Percentiles rank a stretch among this genome's conserved stretches.
Evolutionary conservation across 2,113 vertebrate species (phyloP).

Genomic region (Poecilia latipinna): DNA sequence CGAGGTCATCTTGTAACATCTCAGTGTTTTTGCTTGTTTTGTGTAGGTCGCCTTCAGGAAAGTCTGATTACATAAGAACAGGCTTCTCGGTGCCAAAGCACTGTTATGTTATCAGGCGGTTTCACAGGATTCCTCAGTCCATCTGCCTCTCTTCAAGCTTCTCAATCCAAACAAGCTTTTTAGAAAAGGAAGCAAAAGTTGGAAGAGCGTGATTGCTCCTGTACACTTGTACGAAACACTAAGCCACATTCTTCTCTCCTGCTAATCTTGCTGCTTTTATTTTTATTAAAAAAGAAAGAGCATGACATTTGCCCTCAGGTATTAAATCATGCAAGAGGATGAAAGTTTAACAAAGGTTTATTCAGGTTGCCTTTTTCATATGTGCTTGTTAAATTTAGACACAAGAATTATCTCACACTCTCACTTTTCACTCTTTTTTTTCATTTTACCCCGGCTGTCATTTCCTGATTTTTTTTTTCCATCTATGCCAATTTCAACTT

Average conservation of each 20-base stretch:
- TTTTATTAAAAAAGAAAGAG: not conserved
- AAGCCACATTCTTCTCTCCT: not conserved
- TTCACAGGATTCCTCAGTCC: constrained; percentile 34
- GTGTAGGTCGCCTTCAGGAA: constrained; percentile 20
- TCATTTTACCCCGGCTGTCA: not conserved
- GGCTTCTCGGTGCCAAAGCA: constrained; percentile 39
- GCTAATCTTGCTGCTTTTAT: not conserved
- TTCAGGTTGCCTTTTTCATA: not conserved
- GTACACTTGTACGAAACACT: not conserved
- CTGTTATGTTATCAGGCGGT: constrained; percentile 33
- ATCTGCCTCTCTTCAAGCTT: constrained; percentile 28
- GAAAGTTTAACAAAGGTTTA: constrained; percentile 10
- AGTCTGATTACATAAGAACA: constrained; percentile 47
- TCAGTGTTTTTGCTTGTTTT: constrained; percentile 14
- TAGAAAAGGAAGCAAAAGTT: not conserved
- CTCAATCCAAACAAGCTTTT: constrained; percentile 14
- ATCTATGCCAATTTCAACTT: constrained; percentile 2
- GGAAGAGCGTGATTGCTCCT: not conserved
- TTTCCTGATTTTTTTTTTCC: not conserved
- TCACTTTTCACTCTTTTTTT: not conserved
- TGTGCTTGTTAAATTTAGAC: not conserved
- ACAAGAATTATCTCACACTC: not conserved
- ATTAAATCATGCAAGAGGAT: not conserved
- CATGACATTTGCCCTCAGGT: not conserved
- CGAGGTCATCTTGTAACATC: constrained; percentile 13